Conservation (phyloP, 2,113 vertebrate species). For the Periophthalmodon schlosseri region DNA sequence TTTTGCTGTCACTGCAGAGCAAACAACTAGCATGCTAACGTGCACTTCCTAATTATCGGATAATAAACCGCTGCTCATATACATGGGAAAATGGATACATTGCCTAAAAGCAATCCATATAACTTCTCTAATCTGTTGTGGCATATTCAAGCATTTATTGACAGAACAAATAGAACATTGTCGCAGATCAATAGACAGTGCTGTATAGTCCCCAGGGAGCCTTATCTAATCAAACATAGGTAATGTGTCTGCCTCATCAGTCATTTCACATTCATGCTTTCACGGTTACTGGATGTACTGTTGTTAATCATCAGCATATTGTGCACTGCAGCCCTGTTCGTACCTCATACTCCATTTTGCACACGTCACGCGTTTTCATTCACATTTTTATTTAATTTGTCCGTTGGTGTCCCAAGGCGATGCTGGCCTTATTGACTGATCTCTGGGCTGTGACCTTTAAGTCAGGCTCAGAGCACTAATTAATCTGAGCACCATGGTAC, state of each 20-base stretch:
- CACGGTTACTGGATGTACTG: neutral
- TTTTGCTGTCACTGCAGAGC: too few species aligned
- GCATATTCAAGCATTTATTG: neutral
- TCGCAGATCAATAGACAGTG: neutral
- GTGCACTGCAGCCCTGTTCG: neutral
- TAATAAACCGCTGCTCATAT: too few species aligned
- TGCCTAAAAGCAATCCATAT: neutral
- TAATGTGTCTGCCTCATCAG: neutral
- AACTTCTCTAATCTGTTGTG: neutral
- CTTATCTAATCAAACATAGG: neutral
- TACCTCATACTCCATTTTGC: neutral
- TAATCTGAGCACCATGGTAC: constrained; percentile 56
- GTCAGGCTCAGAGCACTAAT: constrained; percentile 57
- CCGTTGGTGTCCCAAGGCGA: constrained; percentile 28
- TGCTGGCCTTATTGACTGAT: constrained; percentile 52
- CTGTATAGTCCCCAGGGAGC: neutral
- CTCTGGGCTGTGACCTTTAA: constrained; percentile 53
- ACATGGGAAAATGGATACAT: too few species aligned
- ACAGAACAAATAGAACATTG: neutral
- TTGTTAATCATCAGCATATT: neutral
- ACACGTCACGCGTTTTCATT: constrained; percentile 13
- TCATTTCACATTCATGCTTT: neutral
- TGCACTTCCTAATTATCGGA: too few species aligned
- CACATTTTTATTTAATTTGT: constrained; percentile 55
- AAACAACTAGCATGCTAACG: too few species aligned